Evolutionary conservation across 1,140 invertebrate species (phyloP), one percentile per base, ranked within the genome.

Genomic region (Cepaea nemoralis): DNA sequence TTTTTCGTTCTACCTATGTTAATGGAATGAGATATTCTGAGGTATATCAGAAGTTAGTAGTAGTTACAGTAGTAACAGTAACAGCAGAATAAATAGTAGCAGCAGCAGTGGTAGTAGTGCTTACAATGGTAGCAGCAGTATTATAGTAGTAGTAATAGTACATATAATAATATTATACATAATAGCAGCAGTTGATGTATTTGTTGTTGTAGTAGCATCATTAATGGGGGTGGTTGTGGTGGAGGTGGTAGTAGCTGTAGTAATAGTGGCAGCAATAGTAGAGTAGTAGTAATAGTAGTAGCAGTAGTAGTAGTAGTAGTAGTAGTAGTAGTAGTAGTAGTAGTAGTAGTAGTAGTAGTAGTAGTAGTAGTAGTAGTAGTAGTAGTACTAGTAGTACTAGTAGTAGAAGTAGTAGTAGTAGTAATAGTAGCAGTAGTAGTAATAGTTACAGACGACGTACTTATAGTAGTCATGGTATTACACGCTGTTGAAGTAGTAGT

Each of bases 401-500:
- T 69, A 69, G 67, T 69, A 16, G 67, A 22, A 69, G 67, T 69
- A 69, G 16, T 69, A 69, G 67, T 69, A n/a, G n/a, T n/a, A n/a
- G n/a, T n/a, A 69, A 31, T 69, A 69, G 67, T 69, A 69, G 67
- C 33, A 69, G 67, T 69, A 69, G 67, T 69, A 69, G 67, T 69
- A 69, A 31, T 69, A 31, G 67, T 31, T 19, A 69, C 67, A 69
- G 16, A 69, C 16, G 12, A 33, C 67, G 12, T n/a, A n/a, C n/a
- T n/a, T n/a, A n/a, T n/a, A n/a, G n/a, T n/a, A n/a, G n/a, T n/a
- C n/a, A n/a, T n/a, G n/a, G n/a, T n/a, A n/a, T n/a, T n/a, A n/a
- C n/a, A n/a, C n/a, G n/a, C n/a, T n/a, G n/a, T n/a, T n/a, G n/a
- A n/a, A n/a, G n/a, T n/a, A n/a, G n/a, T n/a, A n/a, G n/a, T n/a